Base-by-base conservation (phyloP, 2,888 invertebrate species). In the Linnaemya vulpina region DNA sequence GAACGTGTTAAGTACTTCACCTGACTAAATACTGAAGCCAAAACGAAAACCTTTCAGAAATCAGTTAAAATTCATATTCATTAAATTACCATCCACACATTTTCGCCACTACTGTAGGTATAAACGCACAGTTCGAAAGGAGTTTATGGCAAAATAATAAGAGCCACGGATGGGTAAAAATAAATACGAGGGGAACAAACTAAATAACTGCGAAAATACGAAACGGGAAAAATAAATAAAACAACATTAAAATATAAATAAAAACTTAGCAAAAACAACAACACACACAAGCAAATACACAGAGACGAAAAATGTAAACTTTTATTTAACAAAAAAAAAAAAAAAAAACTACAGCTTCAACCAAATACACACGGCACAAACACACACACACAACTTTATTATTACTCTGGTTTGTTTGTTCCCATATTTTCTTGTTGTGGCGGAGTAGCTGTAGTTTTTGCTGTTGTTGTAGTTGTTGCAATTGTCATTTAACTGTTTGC, bases 401-500 rank as follows among this genome's bases (percentile, higher is more conserved):
- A 60, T 79, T 78, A 53, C 70, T 78, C 58, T 38, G 81, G 60
- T 83, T 76, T 78, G 76, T 81, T 81, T 87, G 53, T 58, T 80
- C 15, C 11, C 5, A 2, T 35, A 49, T 22, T 7, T 63, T 74
- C 15, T 74, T 71, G 73, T 46, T 83, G 78, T 74, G 73, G 76
- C 77, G 71, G 22, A 75, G 83, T 80, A 80, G 63, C 86, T 70
- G 53, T 22, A 75, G 11, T 63, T 63, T 60, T 74, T 77, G 30
- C 5, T 30, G 30, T n/a, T 30, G 30, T 5, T 30, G 30, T 30
- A 83, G 84, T 87, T 83, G 79, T 84, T 87, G 63, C 22, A 25
- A 46, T 76, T 87, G 78, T 87, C 84, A 87, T 88, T 87, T 87
- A 86, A 75, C 78, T 78, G 83, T 86, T 83, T 86, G 76, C 51